Conservation (phyloP, 2,888 invertebrate genomes). For the Phorcus lineatus region DNA sequence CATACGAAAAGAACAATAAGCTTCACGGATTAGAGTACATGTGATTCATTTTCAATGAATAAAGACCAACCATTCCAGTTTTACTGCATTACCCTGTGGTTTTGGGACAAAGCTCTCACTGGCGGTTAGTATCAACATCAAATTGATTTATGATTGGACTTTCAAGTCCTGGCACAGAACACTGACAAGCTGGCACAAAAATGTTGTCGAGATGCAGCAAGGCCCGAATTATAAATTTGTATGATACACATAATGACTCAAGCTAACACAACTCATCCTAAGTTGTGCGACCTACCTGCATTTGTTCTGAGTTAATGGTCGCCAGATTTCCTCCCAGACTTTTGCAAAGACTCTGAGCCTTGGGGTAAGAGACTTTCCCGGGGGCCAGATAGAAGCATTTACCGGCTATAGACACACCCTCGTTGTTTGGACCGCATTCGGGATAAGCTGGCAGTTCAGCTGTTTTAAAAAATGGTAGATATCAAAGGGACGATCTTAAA, state of each 20-base stretch:
- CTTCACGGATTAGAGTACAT: too few relatives aligned
- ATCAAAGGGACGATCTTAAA: neutral
- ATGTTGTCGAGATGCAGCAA: too few relatives aligned
- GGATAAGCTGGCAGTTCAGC: neutral
- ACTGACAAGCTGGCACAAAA: neutral
- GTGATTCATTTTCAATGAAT: too few relatives aligned
- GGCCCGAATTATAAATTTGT: too few relatives aligned
- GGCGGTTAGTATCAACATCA: neutral
- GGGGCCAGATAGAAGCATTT: conserved; percentile 17
- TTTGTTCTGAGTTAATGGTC: neutral
- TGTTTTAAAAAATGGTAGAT: neutral
- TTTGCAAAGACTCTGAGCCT: conserved; percentile 4
- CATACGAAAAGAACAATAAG: too few relatives aligned
- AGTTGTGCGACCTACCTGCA: neutral
- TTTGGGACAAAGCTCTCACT: neutral
- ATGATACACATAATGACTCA: too few relatives aligned
- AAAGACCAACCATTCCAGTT: too few relatives aligned
- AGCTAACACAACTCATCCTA: too few relatives aligned
- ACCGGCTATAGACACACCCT: neutral
- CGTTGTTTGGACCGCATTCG: neutral
- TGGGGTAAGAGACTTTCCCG: neutral
- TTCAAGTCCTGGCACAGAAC: neutral
- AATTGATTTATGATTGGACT: neutral
- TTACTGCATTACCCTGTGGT: too few relatives aligned
- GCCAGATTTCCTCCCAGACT: conserved; percentile 20